These are phyloP conservation scores for Criorhina ranunculi DNA, from an alignment of 2,888 invertebrate species.

Conservation along the genomic window DNA sequence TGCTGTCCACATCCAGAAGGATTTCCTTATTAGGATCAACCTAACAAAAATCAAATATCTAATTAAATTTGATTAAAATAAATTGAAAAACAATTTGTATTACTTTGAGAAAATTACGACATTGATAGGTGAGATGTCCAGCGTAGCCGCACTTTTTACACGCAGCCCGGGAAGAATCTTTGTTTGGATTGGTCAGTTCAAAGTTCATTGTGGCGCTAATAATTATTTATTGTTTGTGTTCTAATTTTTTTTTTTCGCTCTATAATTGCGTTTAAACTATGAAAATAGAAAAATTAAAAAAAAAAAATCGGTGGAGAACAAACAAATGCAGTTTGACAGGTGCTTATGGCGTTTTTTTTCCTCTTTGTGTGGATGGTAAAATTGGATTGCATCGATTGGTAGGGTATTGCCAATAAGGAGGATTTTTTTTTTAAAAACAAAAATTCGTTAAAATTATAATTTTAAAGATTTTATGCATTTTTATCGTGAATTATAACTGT, in stretches of 20 bases:
- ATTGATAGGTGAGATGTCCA: slow-evolving; percentile 98
- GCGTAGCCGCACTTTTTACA: slow-evolving; percentile 98
- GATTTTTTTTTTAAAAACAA: not conserved
- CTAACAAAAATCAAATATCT: slow-evolving; percentile 80
- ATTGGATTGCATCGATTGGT: not conserved
- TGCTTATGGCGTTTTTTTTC: slow-evolving; percentile 26
- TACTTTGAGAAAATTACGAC: slow-evolving; percentile 96
- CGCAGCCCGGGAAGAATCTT: slow-evolving; percentile 91
- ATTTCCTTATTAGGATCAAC: slow-evolving; percentile 97
- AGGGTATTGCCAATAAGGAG: not conserved
- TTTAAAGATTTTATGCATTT: no score
- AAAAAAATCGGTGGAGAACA: slow-evolving; percentile 37
- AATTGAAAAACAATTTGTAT: slow-evolving; percentile 77
- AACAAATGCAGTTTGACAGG: slow-evolving; percentile 55
- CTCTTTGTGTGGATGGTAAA: not conserved
- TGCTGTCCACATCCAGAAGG: slow-evolving; percentile 96
- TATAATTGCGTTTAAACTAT: not conserved
- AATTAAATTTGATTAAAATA: not conserved
- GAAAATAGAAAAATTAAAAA: slow-evolving; percentile 13
- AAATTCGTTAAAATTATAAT: no score
- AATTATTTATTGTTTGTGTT: not conserved
- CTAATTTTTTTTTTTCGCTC: not conserved
- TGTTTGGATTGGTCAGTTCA: slow-evolving; percentile 85
- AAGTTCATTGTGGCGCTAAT: slow-evolving; percentile 80
- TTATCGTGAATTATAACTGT: no score